Conservation (phyloP, 2,888 invertebrate genomes). For the Digitonthophagus gazella region DNA sequence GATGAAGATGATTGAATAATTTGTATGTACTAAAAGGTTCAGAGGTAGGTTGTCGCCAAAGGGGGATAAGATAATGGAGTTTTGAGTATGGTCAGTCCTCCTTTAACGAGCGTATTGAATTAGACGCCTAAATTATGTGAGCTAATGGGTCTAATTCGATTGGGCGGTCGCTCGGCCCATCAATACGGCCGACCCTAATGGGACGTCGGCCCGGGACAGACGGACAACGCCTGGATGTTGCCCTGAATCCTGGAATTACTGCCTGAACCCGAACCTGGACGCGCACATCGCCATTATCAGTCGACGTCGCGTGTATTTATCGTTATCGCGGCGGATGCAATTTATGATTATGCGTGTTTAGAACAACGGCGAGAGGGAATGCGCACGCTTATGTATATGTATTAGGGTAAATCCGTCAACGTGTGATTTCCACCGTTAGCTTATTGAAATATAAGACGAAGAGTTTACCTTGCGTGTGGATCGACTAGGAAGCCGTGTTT, state of each 20-base stretch:
- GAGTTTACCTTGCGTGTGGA: background rate
- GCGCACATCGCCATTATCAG: background rate
- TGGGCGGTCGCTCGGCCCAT: conserved; percentile 42
- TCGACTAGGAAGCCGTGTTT: no score
- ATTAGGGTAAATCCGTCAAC: background rate
- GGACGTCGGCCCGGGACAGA: background rate
- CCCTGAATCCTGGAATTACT: background rate
- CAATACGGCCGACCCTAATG: conserved; percentile 35
- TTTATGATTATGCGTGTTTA: background rate
- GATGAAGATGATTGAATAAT: no score
- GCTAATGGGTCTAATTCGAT: conserved; percentile 46
- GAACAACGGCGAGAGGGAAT: background rate
- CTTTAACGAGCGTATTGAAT: conserved; percentile 47
- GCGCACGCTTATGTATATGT: background rate
- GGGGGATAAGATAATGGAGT: conserved; percentile 37
- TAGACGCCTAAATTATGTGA: conserved; percentile 47
- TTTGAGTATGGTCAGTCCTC: conserved; percentile 43
- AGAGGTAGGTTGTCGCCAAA: no score
- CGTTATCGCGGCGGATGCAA: background rate
- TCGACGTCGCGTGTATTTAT: background rate
- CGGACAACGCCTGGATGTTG: background rate
- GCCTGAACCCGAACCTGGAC: background rate
- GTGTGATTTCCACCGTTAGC: background rate
- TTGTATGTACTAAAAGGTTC: no score
- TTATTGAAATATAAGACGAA: background rate